These are phyloP conservation scores for Nicator chloris DNA, from an alignment of 2,113 vertebrate species.

Conservation along the genomic window DNA sequence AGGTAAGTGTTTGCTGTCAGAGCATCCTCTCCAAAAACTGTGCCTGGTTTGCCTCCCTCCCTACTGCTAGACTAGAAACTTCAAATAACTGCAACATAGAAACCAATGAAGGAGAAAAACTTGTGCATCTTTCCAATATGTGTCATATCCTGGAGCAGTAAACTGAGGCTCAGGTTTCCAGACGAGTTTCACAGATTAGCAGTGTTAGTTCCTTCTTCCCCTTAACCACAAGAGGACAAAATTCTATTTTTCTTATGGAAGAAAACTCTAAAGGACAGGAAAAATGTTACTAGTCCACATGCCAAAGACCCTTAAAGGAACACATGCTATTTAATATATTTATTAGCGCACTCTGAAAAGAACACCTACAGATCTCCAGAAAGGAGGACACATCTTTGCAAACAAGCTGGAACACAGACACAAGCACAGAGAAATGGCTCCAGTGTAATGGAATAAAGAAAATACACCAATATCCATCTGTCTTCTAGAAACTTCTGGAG, in stretches of 20 bases:
- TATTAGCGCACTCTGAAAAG: background rate
- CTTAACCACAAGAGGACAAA: background rate
- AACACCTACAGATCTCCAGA: background rate
- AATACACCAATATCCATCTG: accelerated
- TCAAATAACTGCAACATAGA: background rate
- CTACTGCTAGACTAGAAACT: background rate
- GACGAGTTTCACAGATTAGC: background rate
- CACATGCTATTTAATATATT: background rate
- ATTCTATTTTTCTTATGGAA: background rate
- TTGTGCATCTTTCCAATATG: background rate
- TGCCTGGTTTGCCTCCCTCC: background rate
- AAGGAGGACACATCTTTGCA: background rate
- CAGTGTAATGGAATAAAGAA: background rate
- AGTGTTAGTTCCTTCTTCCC: background rate
- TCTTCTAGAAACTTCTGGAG: background rate
- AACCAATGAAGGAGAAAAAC: background rate
- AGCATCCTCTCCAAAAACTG: background rate
- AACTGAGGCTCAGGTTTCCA: background rate
- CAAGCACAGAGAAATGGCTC: background rate
- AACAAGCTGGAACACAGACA: background rate
- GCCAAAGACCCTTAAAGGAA: background rate
- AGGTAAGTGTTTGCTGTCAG: background rate
- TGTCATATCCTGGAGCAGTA: background rate
- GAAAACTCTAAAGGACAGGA: background rate
- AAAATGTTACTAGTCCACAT: background rate